Evolutionary conservation across 1,140 invertebrate genomes (phyloP).

Genomic region (Caenorhabditis remanei): DNA sequence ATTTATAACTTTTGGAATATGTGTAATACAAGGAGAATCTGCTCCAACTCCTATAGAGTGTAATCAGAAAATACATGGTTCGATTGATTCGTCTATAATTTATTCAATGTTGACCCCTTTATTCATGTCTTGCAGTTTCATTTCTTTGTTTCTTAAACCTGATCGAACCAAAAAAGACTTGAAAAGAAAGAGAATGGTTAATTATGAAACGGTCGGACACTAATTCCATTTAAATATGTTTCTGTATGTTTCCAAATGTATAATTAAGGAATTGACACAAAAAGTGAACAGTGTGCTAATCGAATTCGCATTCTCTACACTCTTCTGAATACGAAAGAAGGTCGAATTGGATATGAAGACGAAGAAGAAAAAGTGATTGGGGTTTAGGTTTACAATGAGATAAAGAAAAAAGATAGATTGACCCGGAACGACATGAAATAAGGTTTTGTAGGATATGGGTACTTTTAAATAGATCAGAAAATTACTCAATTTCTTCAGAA

Average conservation of each 20-base stretch:
- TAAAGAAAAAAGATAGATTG: neutral
- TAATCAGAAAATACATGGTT: no score
- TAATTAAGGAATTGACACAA: slow-evolving; percentile 42
- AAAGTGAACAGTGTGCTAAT: slow-evolving; percentile 48
- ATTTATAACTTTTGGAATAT: no score
- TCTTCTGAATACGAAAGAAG: slow-evolving; percentile 3
- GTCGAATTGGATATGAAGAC: neutral
- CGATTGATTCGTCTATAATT: no score
- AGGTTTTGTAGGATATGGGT: neutral
- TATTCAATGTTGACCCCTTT: no score
- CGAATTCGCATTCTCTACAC: slow-evolving; percentile 40
- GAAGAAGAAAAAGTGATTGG: slow-evolving; percentile 11
- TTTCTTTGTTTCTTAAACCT: neutral
- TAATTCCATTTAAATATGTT: slow-evolving; percentile 53
- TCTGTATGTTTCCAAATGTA: slow-evolving; percentile 25
- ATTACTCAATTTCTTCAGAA: no score
- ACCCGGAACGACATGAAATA: neutral
- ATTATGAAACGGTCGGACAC: slow-evolving; percentile 51
- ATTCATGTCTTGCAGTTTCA: no score
- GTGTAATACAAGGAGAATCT: no score
- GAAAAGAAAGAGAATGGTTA: slow-evolving; percentile 17
- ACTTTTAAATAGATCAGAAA: no score
- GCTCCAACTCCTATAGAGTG: no score
- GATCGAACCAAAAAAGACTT: neutral
- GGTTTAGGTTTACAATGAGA: neutral